A percentile compares a stretch with the other conserved stretches of the same genome.
phyloP scores from a whole-genome alignment of 2,888 invertebrate species.

The Napeogenes sylphis region DNA sequence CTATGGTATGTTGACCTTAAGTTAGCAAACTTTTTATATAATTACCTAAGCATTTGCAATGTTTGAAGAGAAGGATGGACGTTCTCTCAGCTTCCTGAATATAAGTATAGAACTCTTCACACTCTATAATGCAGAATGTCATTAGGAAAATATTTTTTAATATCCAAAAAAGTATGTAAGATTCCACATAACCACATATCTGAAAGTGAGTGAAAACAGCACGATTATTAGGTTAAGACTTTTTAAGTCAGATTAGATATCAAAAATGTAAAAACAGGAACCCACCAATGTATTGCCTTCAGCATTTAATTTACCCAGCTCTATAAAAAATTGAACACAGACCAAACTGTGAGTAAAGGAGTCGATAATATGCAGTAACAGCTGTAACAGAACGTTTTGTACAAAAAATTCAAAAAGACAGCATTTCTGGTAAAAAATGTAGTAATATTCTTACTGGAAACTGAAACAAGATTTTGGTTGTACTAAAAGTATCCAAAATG shows the following conservation, averaged over 20 bases:
- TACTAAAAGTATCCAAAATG: constrained; percentile 19
- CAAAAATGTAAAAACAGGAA: not conserved
- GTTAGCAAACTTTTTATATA: not conserved
- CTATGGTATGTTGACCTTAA: not conserved
- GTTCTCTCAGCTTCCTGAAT: constrained; percentile 16
- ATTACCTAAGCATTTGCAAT: constrained; percentile 9
- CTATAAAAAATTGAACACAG: constrained; percentile 19
- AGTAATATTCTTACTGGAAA: constrained; percentile 14
- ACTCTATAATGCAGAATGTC: constrained; percentile 18
- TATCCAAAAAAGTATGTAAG: constrained; percentile 17
- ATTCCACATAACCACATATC: not conserved
- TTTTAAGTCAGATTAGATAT: no score
- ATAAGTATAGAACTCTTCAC: constrained; percentile 25
- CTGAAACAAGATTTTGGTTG: constrained; percentile 16
- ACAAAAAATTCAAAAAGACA: no score
- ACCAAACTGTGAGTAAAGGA: constrained; percentile 18
- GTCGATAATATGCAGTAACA: constrained; percentile 17
- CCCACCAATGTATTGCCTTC: constrained; percentile 6
- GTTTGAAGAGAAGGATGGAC: constrained; percentile 11
- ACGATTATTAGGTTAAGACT: not conserved
- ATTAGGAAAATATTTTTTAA: constrained; percentile 18
- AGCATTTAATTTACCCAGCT: constrained; percentile 14
- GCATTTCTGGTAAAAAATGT: no score
- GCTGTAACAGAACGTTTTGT: no score
- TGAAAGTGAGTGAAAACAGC: constrained; percentile 10